Evolutionary conservation across 30 jellyfish, hydroid and myxozoan genomes (phyloP), one percentile per base, ranked within the genome.

Genomic region (Hydra vulgaris): DNA sequence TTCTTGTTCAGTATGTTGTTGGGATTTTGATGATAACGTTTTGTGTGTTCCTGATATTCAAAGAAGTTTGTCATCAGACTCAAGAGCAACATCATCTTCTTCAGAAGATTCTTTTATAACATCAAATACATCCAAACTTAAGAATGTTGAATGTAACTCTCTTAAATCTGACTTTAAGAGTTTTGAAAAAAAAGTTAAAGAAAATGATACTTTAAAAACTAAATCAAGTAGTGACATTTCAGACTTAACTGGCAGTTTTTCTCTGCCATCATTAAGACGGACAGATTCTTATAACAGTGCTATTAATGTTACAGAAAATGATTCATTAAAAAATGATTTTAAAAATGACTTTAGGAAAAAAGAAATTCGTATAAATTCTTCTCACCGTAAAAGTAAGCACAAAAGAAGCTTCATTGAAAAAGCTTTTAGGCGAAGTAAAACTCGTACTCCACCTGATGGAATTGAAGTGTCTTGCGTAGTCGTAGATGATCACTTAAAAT

Each of bases 1-100:
- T 27, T 80, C 87, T 80, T 80, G 87, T 70, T 80, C 87, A 12
- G 27, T 80, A 12, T 80, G 87, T 70, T 27, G 81, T 17, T 80
- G 87, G 87, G 87, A 80, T 26, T 22, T 80, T 21, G 87, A 80
- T n/a, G 87, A 80, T 5, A 54, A 40, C 21, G 16, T 21, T 68
- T 20, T n/a, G 16, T 3, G 26, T n/a, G 8, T 68, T 68, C 75
- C 75, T 23, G 75, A 68, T 23, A 23, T n/a, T 1, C 25, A 23
- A 68, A n/a, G 26, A n/a, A 68, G 25, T 68, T 68, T 16, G 25
- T 23, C 27, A 23, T 68, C 75, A 8, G 75, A 68, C 27, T n/a
- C 75, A 3, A 23, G 27, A 68, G 27, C 75, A n/a, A 68, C 75
- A 8, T 68, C 75, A n/a, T 68, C 75, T n/a, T 68, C 27, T 68